phyloP scores from a whole-genome alignment of 2,797 vertebrate species.

The Rhynchotus rufescens region DNA sequence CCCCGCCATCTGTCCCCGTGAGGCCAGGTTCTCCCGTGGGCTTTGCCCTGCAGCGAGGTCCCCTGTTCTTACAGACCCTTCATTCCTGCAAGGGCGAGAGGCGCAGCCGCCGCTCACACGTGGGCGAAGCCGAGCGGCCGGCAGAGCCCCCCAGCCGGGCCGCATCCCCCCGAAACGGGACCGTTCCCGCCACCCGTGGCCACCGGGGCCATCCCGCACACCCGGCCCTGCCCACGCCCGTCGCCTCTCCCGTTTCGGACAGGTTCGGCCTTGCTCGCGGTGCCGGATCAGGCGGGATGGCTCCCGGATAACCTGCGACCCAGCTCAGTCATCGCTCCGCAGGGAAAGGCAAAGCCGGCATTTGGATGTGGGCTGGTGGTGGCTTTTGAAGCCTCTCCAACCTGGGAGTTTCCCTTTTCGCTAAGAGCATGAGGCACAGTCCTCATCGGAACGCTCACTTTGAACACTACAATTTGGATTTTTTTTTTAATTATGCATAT shows the following conservation, averaged over 20 bases:
- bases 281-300: accelerated
- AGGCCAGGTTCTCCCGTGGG: neutral
- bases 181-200: too few relatives aligned
- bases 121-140: too few relatives aligned
- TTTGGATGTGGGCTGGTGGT: neutral
- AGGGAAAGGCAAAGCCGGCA: neutral
- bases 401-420: neutral
- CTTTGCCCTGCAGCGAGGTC: neutral
- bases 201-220: neutral
- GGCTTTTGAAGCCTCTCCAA: neutral
- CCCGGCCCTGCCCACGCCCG: neutral
- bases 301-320: neutral
- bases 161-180: neutral
- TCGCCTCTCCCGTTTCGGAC: neutral
- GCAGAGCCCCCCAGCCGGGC: too few relatives aligned
- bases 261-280: neutral
- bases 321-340: neutral
- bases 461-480: neutral
- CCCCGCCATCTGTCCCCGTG: neutral
- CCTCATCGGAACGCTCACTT: neutral
- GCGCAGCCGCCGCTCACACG: too few relatives aligned
- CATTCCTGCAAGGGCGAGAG: neutral
- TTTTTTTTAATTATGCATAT: neutral
- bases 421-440: neutral
- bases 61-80: neutral